Base-by-base conservation (phyloP, 2,888 invertebrate species). In the Drosophila emarginata region DNA sequence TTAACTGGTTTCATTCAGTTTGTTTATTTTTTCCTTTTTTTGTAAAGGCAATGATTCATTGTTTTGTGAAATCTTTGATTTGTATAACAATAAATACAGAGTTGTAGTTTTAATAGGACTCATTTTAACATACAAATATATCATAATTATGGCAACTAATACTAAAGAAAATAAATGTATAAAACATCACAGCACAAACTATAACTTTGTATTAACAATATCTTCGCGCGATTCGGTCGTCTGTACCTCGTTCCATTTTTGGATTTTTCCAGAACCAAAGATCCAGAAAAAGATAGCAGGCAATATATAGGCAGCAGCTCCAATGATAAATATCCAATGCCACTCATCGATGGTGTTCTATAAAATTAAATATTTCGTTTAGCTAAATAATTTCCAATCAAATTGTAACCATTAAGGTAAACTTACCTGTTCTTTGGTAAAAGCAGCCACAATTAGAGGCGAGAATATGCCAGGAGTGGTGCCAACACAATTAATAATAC, bases 321-420 rank as follows among this genome's bases (percentile, higher is more conserved):
- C 96, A 32, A 96, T 95, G 80, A 94, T 93, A 88, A 96, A 96
- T 59, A 96, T 94, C 28, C 93, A 93, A 58, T 95, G 94, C 96
- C 96, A 96, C 90, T 96, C 94, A 21, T 93, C 92, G 61, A 96
- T 93, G n/a, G 95, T 95, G 76, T 95, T 96, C 96, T 96, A 92
- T 92, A 70, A n/a, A 23, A 36, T 18, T 4, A 4, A 18, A 45
- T 6, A 14, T 15, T 26, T 4, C 2, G 2, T 26, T 21, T 12
- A 36, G 7, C 1, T 9, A 28, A 15, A 3, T 28, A 2, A 3
- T 21, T 12, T 36, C 4, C 21, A 5, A 14, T n/a, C 0, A 14
- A n/a, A 3, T 52, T 21, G 12, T 4, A 5, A 26, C 6, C 6
- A 5, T 26, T 26, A 12, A 12, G n/a, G 0, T 23, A 11, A 2